Percentiles rank a stretch among this genome's conserved stretches.
These are phyloP conservation scores for Malacoctenus gilli DNA, from an alignment of 2,797 vertebrate genomes.

Conservation along the genomic window DNA sequence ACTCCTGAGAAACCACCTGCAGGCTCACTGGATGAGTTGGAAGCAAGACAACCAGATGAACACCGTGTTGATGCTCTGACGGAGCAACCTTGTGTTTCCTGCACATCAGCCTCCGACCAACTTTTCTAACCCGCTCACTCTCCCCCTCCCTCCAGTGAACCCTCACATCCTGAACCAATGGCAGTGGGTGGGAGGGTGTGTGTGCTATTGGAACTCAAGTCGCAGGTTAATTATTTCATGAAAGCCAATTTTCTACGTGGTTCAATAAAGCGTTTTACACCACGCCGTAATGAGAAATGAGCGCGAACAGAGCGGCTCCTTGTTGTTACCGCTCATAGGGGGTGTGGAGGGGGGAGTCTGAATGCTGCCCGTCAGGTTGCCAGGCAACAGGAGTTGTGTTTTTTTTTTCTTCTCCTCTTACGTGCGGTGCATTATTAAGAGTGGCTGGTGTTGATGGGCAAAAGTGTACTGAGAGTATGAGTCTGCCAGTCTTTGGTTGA, in stretches of 20 bases:
- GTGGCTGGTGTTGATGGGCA: conserved; percentile 37
- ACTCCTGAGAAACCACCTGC: too few relatives aligned
- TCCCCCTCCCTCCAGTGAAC: conserved; percentile 14
- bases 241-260: conserved; percentile 61
- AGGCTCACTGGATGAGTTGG: not conserved
- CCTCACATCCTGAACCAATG: conserved; percentile 34
- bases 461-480: conserved; percentile 8
- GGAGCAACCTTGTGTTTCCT: conserved; percentile 42
- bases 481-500: too few relatives aligned
- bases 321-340: conserved; percentile 63
- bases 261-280: conserved; percentile 63
- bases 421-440: conserved; percentile 66
- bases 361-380: conserved; percentile 72
- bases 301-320: conserved; percentile 62
- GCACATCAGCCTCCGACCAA: conserved; percentile 43
- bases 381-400: conserved; percentile 74
- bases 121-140: too few relatives aligned
- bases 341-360: conserved; percentile 47
- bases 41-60: not conserved
- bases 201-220: conserved; percentile 23
- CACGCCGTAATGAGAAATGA: conserved; percentile 71
- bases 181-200: conserved; percentile 1
- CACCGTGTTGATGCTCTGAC: conserved; percentile 16
- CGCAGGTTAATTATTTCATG: conserved; percentile 64
- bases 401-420: conserved; percentile 11